Base-by-base conservation (phyloP, 2,888 invertebrate species). In the Orthosia gothica region DNA sequence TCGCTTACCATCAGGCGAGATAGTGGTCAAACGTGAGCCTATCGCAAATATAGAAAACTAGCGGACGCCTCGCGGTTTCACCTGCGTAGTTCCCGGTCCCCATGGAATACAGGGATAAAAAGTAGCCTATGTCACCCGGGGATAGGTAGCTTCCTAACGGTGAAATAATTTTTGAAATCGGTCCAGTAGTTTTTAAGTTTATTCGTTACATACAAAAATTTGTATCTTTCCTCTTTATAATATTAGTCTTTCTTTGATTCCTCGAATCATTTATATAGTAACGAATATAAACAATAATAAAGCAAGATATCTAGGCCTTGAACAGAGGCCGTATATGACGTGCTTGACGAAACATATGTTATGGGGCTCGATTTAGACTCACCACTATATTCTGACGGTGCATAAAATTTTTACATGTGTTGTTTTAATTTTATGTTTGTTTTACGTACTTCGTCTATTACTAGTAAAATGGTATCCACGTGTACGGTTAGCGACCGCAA, bases 301-400 rank as follows among this genome's bases (percentile, higher is more conserved):
- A 70, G 50, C 55, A 64, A 64, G 63, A 52, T 23, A 5, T 12
- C 20, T 12, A 32, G 67, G 50, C 85, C 82, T 83, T 85, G 85
- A 20, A 11, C n/a, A 62, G 71, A 83, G 84, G 82, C 64, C 77
- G 13, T 0, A 23, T 85, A 23, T 85, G 86, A 85, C 81, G 85
- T 63, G 59, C 16, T 3, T 66, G 52, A 72, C 73, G 74, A 72
- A 77, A 81, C 79, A 72, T 63, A 58, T 71, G 74, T 67, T 74
- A 54, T 54, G 68, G 66, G 49, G 49, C 72, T 69, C 57, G 67
- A 64, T 49, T 70, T 76, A 80, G 76, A 80, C 67, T 23, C 12
- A 59, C 54, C 52, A 13, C 50, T 13, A 50, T 63, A 50, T 74
- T 59, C 55, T 57, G 32, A 79, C 52, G 5, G 20, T 73, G 32